phyloP scores from a whole-genome alignment of 2,797 vertebrate genomes.

The Babyrousa celebensis region DNA sequence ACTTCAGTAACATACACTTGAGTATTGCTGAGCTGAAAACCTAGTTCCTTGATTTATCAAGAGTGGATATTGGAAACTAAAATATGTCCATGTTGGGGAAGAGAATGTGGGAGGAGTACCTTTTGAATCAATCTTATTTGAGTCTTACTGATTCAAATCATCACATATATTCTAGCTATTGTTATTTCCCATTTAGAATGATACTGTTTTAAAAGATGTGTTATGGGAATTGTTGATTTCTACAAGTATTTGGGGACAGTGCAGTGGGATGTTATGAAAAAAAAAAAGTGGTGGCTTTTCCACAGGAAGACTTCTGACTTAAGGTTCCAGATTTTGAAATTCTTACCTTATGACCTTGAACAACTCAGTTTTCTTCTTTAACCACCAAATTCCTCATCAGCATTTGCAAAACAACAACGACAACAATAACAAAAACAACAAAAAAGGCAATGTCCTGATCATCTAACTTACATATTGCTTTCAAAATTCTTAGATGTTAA shows the following conservation, averaged over 20 bases:
- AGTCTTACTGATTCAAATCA: background rate
- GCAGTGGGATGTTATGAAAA: background rate
- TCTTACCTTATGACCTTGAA: background rate
- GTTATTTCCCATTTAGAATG: background rate
- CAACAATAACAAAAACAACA: background rate
- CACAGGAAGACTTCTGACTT: background rate
- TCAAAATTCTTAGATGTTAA: background rate
- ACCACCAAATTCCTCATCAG: background rate
- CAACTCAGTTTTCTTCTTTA: background rate
- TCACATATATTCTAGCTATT: background rate
- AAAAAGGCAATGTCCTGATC: background rate
- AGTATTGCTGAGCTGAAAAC: background rate
- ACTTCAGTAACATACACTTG: background rate
- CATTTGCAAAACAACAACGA: background rate
- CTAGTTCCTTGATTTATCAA: background rate
- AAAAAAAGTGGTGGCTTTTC: background rate
- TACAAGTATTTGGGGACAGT: background rate
- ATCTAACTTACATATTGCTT: background rate
- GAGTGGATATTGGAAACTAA: background rate
- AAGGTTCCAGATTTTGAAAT: background rate
- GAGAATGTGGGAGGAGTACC: background rate
- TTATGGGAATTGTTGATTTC: background rate
- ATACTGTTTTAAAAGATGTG: background rate
- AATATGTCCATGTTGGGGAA: background rate
- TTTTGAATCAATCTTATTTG: slow-evolving; percentile 28